Percentiles rank a stretch among this genome's conserved stretches.
Conservation (phyloP, 2,797 vertebrate species). For the Dryobates pubescens region DNA sequence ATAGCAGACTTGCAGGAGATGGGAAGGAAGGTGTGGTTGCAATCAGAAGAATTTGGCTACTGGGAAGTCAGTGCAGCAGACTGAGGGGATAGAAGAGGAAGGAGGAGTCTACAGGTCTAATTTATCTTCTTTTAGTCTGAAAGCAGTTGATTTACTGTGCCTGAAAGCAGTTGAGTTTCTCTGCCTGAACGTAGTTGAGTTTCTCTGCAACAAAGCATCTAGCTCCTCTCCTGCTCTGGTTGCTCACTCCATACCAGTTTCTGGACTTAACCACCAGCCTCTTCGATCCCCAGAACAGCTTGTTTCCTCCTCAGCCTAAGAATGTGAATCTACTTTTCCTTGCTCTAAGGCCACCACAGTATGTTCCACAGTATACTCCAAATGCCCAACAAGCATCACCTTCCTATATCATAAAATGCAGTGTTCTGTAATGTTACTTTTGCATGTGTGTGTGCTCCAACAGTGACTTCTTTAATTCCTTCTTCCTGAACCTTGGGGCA, state of each 20-base stretch:
- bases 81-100: neutral
- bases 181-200: neutral
- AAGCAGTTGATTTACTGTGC: neutral
- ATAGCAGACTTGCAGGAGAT: neutral
- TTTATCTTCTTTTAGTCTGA: neutral
- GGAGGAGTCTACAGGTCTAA: neutral
- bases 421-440: neutral
- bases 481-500: neutral
- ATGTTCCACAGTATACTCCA: neutral
- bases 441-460: neutral
- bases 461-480: conserved; percentile 27
- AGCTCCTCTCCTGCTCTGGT: neutral
- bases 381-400: neutral
- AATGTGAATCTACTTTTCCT: neutral
- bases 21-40: neutral
- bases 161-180: no score
- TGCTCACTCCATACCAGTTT: fast-evolving
- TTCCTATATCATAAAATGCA: neutral
- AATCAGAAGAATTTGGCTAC: neutral
- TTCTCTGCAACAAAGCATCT: neutral
- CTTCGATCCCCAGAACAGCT: neutral
- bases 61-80: neutral
- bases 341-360: neutral
- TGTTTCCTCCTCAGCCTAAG: neutral
- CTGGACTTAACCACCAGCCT: neutral